Conservation (phyloP, 1,140 invertebrate genomes). For the Aphaenogaster ashmeadi region DNA sequence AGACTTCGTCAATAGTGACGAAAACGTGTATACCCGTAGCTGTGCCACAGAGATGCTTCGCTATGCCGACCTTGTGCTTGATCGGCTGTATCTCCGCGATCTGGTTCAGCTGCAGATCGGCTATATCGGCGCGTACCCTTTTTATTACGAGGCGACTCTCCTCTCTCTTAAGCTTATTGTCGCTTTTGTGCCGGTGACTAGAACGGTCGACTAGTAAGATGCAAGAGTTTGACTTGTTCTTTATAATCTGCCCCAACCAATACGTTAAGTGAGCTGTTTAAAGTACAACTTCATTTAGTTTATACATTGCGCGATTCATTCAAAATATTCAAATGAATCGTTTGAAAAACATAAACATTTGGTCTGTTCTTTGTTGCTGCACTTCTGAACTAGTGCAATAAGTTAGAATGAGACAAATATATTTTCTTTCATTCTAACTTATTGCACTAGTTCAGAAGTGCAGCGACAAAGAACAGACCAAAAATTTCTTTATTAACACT, state of each 20-base stretch:
- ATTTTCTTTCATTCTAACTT: no score
- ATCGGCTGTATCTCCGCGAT: slow-evolving; percentile 87
- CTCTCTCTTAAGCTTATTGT: slow-evolving; percentile 90
- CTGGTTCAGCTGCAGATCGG: slow-evolving; percentile 90
- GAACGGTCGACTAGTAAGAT: slow-evolving; percentile 93
- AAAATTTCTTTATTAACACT: slow-evolving; percentile 39
- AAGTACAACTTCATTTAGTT: slow-evolving; percentile 14
- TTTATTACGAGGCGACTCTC: slow-evolving; percentile 87
- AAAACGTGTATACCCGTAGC: slow-evolving; percentile 90
- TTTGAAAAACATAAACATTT: not conserved
- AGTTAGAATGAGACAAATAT: no score
- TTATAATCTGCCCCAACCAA: slow-evolving; percentile 90
- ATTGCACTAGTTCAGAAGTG: no score
- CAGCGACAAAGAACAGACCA: no score
- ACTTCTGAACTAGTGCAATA: no score
- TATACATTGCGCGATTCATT: not conserved
- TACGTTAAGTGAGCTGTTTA: slow-evolving; percentile 91
- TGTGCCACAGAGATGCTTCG: slow-evolving; percentile 95
- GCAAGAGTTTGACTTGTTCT: slow-evolving; percentile 85
- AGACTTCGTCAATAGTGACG: not conserved
- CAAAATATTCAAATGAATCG: not conserved
- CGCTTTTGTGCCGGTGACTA: slow-evolving; percentile 93
- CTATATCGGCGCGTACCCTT: slow-evolving; percentile 91
- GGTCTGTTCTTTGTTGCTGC: no score
- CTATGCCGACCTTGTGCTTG: slow-evolving; percentile 90